Evolutionary conservation across 2,113 vertebrate species (phyloP), one percentile per base, ranked within the genome.

Genomic region (Oncorhynchus clarkii): DNA sequence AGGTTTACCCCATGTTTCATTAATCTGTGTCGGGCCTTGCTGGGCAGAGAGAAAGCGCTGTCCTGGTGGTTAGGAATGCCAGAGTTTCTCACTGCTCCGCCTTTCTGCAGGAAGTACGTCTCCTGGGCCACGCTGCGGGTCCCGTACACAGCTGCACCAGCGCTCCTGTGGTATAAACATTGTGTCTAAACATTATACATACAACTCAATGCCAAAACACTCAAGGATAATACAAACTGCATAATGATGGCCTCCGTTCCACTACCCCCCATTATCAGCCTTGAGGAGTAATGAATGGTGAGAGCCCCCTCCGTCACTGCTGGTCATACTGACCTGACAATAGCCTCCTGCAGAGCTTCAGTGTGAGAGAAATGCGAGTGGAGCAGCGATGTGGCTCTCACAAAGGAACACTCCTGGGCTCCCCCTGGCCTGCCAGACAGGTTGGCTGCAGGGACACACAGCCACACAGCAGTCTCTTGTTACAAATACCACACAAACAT

Each of bases 1-100:
- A 99, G 84, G 92, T 97, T 99, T 51, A 99, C 94, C 0, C 98
- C 96, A 0, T 99, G 96, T 88, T 97, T 98, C 75, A 98, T 94
- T 68, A 99, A 92, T 78, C 95, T 93, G 85, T 96, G 96, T 39
- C 92, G 94, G 84, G 97, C 96, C 85, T 94, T 97, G 93, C 90
- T 84, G 0, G 96, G 92, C 31, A 99, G 89, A 29, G 89, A 86
- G 90, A 98, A 98, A 0, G 95, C 94, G 0, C 94, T 87, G 86
- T 99, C 97, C 0, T 96, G 96, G 0, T 95, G 92, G 84, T 94
- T 97, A 0, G 97, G 98, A n/a, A 96, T 93, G 0, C 98, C 97
- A 0, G 96, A 98, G 92, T 96, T 95, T 81, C 93, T 95, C 8
- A 86, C 67, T 0, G 92, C 84, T 0, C 88, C 66, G 0, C 89